A percentile compares a stretch with the other conserved stretches of the same genome.
Evolutionary conservation across 2,113 vertebrate genomes (phyloP).

Genomic region (Mystacornis crossleyi): DNA sequence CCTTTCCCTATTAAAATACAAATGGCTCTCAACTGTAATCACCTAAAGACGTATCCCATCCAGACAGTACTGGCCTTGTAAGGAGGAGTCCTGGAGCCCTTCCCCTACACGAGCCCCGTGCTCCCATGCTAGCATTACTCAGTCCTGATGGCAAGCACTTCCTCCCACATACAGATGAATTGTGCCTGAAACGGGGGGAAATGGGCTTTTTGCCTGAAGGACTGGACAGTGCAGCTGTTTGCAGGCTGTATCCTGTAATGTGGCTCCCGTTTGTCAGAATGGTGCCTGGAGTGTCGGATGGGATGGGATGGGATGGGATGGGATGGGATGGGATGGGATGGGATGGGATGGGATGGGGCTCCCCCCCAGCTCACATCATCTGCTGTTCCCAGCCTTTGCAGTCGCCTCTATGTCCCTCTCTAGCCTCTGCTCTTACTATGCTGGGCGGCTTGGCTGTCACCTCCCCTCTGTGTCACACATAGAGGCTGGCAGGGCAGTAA

Average conservation of each 20-base stretch:
- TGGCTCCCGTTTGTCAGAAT: background rate
- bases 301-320: background rate
- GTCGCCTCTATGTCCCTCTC: background rate
- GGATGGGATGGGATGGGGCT: background rate
- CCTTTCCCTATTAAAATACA: background rate
- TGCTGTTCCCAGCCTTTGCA: background rate
- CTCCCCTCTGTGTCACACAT: background rate
- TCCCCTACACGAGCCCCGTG: fast-evolving
- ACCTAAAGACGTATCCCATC: background rate
- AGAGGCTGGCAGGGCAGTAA: background rate
- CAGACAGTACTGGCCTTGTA: background rate
- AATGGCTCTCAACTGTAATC: background rate
- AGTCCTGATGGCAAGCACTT: background rate
- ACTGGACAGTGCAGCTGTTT: background rate
- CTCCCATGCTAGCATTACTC: background rate
- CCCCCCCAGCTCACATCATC: background rate
- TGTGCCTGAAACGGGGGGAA: background rate
- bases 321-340: background rate
- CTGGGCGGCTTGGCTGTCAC: background rate
- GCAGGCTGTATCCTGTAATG: background rate
- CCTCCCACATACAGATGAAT: fast-evolving
- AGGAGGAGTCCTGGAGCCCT: background rate
- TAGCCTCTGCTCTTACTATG: background rate
- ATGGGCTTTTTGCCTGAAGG: background rate
- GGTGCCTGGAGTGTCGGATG: background rate